Evolutionary conservation across 92 coral and sea anemone genomes (phyloP).

Genomic region (Umimayanthus chanpuru): DNA sequence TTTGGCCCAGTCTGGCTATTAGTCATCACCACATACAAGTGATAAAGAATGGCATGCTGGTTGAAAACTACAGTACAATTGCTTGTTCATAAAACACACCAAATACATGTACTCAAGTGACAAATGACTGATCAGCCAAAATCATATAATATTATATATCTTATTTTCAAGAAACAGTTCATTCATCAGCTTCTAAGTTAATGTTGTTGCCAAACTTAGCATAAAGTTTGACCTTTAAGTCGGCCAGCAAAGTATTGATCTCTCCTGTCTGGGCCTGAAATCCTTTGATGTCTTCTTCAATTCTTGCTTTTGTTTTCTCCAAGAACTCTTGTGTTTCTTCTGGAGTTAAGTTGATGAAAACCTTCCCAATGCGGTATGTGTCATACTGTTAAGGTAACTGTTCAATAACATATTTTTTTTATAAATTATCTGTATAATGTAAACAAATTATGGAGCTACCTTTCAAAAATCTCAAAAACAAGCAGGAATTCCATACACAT

Average conservation of each 20-base stretch:
- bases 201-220: constrained; percentile 97
- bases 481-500: too few species aligned
- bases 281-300: constrained; percentile 75
- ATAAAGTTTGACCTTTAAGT: constrained; percentile 90
- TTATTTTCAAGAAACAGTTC: constrained; percentile 5
- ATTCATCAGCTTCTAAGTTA: constrained; percentile 94
- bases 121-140: neutral
- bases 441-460: neutral
- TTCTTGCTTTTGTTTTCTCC: constrained; percentile 73
- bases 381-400: constrained; percentile 21
- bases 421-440: neutral
- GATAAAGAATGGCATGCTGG: too few species aligned
- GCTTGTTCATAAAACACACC: too few species aligned
- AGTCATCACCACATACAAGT: too few species aligned
- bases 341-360: constrained; percentile 77
- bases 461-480: too few species aligned
- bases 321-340: constrained; percentile 86
- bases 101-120: too few species aligned
- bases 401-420: neutral
- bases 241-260: constrained; percentile 62
- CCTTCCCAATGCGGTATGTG: constrained; percentile 90
- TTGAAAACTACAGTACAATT: too few species aligned
- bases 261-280: constrained; percentile 68
- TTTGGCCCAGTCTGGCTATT: too few species aligned
- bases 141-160: too few species aligned